phyloP scores from a whole-genome alignment of 2,888 invertebrate species.

The Acanthopleura granulata region DNA sequence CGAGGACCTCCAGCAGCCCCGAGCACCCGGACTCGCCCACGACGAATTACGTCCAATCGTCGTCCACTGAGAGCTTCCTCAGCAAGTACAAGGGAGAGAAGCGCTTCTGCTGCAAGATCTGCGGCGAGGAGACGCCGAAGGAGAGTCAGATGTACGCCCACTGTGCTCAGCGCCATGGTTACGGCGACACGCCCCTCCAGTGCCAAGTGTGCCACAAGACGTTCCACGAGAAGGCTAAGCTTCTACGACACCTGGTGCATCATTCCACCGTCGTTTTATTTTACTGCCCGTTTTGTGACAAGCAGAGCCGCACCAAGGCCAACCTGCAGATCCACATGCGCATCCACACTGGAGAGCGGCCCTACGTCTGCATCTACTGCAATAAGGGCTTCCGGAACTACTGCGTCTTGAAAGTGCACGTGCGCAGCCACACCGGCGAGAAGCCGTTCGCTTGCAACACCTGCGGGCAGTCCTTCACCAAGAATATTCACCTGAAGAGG shows the following conservation, averaged over 20 bases:
- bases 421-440: conserved; percentile 46
- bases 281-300: neutral
- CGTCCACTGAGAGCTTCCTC: neutral
- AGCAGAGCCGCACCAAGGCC: neutral
- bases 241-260: neutral
- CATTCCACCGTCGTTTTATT: neutral
- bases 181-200: neutral
- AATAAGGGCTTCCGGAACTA: conserved; percentile 13
- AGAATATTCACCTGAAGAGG: conserved; percentile 52
- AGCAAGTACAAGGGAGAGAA: neutral
- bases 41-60: neutral
- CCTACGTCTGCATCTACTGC: neutral
- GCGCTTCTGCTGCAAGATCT: neutral
- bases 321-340: conserved; percentile 16
- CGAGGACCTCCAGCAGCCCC: neutral
- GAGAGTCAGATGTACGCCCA: neutral
- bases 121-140: neutral
- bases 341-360: conserved; percentile 16
- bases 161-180: neutral
- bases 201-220: neutral
- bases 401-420: conserved; percentile 32
- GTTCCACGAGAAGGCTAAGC: neutral
- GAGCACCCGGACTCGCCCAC: neutral
- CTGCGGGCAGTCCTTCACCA: conserved; percentile 50
- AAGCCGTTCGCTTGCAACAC: conserved; percentile 47